These are phyloP conservation scores for Carettochelys insculpta DNA, from an alignment of 2,113 vertebrate genomes.

Conservation along the genomic window DNA sequence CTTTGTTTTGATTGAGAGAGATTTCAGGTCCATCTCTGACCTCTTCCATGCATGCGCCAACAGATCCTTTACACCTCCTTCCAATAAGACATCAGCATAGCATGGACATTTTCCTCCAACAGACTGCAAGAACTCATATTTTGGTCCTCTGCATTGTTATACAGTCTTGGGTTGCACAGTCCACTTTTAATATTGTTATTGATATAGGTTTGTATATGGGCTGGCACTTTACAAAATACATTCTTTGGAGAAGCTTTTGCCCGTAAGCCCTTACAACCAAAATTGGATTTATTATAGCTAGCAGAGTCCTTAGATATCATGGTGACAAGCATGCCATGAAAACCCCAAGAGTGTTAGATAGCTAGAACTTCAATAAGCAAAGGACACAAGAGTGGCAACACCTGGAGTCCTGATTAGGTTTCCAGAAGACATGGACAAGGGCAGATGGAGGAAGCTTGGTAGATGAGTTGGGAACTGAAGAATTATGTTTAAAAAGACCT, in stretches of 20 bases:
- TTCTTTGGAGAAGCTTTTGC: background rate
- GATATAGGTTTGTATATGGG: background rate
- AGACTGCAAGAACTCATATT: background rate
- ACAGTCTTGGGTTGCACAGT: background rate
- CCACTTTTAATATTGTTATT: slow-evolving; percentile 16
- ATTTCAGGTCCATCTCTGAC: background rate
- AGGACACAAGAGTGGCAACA: rapidly evolving
- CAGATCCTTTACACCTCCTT: background rate
- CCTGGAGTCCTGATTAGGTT: rapidly evolving
- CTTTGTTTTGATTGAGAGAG: background rate
- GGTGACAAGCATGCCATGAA: background rate
- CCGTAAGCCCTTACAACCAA: background rate
- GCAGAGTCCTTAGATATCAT: background rate
- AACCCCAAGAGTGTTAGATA: background rate
- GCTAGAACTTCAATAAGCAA: background rate
- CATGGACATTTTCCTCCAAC: rapidly evolving
- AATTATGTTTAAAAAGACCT: background rate
- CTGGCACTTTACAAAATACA: slow-evolving; percentile 14
- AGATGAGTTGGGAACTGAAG: rapidly evolving
- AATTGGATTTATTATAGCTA: slow-evolving; percentile 4
- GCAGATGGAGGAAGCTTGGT: background rate
- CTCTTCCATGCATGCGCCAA: background rate
- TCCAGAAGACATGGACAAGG: background rate
- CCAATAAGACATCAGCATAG: background rate
- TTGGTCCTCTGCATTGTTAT: background rate